Evolutionary conservation across 2,888 invertebrate species (phyloP).

Genomic region (Drepanosiphum platanoidis): DNA sequence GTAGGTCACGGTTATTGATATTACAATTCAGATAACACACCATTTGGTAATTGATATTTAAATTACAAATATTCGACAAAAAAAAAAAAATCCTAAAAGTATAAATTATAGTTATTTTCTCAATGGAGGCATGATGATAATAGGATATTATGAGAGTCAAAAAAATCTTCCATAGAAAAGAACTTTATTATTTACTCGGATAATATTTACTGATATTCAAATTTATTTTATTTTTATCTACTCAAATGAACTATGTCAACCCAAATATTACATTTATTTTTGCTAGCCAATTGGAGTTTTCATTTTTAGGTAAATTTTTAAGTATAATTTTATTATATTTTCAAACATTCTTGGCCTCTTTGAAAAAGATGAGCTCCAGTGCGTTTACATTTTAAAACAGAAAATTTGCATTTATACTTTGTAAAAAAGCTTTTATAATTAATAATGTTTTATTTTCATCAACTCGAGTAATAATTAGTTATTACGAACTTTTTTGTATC

Average conservation of each 20-base stretch:
- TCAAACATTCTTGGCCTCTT: not conserved
- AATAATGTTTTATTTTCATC: not conserved
- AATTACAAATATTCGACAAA: not conserved
- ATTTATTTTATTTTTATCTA: not conserved
- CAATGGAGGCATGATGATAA: not conserved
- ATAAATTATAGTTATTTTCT: not conserved
- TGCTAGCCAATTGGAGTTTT: not conserved
- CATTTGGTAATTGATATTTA: conserved; percentile 15
- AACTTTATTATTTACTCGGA: not conserved
- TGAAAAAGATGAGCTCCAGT: no score
- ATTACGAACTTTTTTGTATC: not conserved
- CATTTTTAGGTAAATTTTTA: not conserved
- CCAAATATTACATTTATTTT: no score
- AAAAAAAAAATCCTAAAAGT: not conserved
- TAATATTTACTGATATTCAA: not conserved
- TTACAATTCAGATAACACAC: conserved; percentile 4
- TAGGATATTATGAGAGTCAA: not conserved
- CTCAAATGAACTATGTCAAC: not conserved
- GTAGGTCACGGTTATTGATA: conserved; percentile 15
- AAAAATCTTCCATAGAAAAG: not conserved
- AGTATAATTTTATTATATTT: not conserved
- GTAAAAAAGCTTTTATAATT: not conserved
- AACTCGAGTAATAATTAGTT: not conserved
- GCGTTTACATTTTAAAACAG: not conserved
- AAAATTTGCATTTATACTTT: not conserved